A percentile compares a stretch with the other conserved stretches of the same genome.
These are phyloP conservation scores for Holotrichia oblita DNA, from an alignment of 1,140 invertebrate species.

Conservation along the genomic window DNA sequence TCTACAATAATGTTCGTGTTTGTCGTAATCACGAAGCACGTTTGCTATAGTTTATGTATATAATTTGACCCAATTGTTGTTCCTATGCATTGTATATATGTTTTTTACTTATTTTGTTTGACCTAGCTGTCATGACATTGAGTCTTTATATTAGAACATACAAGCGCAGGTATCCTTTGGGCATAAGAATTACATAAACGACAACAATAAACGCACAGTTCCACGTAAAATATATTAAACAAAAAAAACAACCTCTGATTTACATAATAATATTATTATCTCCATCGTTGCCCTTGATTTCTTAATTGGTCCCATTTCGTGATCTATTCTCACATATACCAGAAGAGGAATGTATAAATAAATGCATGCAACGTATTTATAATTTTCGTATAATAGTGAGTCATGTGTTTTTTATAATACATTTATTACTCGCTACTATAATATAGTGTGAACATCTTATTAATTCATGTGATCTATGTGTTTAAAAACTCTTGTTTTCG, in stretches of 20 bases:
- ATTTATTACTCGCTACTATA: not conserved
- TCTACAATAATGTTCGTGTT: no score
- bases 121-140: not conserved
- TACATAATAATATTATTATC: slow-evolving; percentile 21
- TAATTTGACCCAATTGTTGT: not conserved
- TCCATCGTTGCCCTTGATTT: slow-evolving; percentile 19
- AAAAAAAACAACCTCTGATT: not conserved
- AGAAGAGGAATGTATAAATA: not conserved
- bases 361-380: not conserved
- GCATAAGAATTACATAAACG: not conserved
- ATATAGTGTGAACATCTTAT: not conserved
- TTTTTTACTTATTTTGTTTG: not conserved
- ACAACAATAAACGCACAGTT: not conserved
- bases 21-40: no score
- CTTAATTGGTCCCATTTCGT: slow-evolving; percentile 16
- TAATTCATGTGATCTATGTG: not conserved
- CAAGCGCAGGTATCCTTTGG: not conserved
- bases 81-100: not conserved
- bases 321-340: not conserved
- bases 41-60: no score
- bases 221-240: not conserved
- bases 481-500: not conserved
- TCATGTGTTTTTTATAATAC: not conserved
- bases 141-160: not conserved
- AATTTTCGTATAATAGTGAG: not conserved